Base-by-base conservation (phyloP, 2,797 vertebrate species). In the Podarcis lilfordi region DNA sequence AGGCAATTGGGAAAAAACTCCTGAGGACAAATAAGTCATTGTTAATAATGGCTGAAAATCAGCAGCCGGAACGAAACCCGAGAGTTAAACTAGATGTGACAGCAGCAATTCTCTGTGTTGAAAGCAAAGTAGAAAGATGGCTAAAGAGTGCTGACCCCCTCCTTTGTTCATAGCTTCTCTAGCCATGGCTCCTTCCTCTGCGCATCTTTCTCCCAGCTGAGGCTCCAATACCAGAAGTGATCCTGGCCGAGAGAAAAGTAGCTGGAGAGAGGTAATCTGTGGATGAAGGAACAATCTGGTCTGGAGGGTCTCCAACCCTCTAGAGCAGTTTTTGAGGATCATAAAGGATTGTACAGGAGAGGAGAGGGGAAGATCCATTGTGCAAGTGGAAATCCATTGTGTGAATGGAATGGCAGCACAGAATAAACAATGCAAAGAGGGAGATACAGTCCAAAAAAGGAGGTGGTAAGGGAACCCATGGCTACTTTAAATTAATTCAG, bases 1-100 rank as follows among this genome's bases (percentile, higher is more conserved):
- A 96, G 29, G 84, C 98, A 89, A 98, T 94, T 0, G 98, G 98
- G 82, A 98, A 98, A 92, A 98, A 99, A 6, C 97, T 97, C 96
- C 98, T 99, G 93, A 25, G 66, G 0, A 23, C 2, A 86, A 45
- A 55, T 1, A 85, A 25, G 40, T 0, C 0, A 2, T 4, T 0
- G 1, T 37, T 85, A 89, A 84, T 50, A 2, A 32, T 3, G 80
- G 79, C 15, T 10, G 10, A 72, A 81, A 64, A n/a, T 71, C 80
- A 0, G 0, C 15, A 0, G 0, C 21, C 8, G 19, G 74, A 68
- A 87, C 37, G 17, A n/a, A 37, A 23, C 2, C 59, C 84, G 27
- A 89, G 74, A 19, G 32, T 8, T 43, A 84, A 50, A 37, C 2
- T 17, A 75, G 29, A 23, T 8, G 1, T 66, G 71, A 40, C 32